Evolutionary conservation across 2,113 vertebrate genomes (phyloP), one percentile per base, ranked within the genome.

Genomic region (Psophia crepitans): DNA sequence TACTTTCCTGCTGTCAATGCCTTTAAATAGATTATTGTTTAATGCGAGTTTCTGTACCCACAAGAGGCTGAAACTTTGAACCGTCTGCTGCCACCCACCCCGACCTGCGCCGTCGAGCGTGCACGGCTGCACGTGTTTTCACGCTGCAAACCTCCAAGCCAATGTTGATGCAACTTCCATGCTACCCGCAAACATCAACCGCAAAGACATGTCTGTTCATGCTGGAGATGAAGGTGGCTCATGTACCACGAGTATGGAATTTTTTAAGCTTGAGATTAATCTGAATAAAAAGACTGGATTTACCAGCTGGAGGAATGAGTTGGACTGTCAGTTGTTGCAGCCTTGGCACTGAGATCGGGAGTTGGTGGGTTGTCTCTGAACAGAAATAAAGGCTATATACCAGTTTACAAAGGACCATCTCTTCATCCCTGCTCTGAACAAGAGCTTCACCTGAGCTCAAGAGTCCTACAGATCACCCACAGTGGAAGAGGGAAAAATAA

Each of bases 11-110:
- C 75, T 95, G 74, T 61, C 96, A 76, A 71, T 69, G 79, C 63
- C 91, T 97, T 96, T 95, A 96, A 97, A 90, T 11, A 87, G 95
- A 96, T 71, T 60, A 79, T 57, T 78, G 58, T 69, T 97, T 87
- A 48, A 85, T 44, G 74, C 27, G 79, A 87, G 21, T 66, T 93
- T 79, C 63, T 63, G 32, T 8, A 56, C 39, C 61, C 60, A 73
- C 0, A 3, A 35, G 71, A 73, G 26, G 64, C 46, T 63, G 84
- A 66, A 63, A 39, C 74, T 87, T 30, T 64, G 81, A 91, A 73
- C 39, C 3, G 4, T 8, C 65, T 70, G 61, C n/a, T 80, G 65
- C 46, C 74, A 22, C 13, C 37, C 49, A 32, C 14, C 53, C 69
- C 3, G 5, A 35, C 60, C 82, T 8, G 27, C 18, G 53, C 33